These are phyloP conservation scores for Hanleya hanleyi DNA, from an alignment of 2,888 invertebrate species.

Conservation along the genomic window DNA sequence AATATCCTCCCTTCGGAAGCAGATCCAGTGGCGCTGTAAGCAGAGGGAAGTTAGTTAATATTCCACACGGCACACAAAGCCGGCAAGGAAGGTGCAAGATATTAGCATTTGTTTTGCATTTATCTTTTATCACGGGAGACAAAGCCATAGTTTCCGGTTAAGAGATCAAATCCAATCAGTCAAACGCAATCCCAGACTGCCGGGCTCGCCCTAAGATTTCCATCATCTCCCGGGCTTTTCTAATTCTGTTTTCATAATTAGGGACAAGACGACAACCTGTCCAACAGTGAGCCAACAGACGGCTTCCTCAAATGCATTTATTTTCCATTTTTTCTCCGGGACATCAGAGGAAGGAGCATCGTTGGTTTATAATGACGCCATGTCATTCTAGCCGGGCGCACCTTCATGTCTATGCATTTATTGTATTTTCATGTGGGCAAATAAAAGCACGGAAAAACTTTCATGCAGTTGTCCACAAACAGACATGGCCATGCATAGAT, in stretches of 20 bases:
- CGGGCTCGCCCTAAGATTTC: neutral
- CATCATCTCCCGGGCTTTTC: neutral
- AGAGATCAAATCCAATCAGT: neutral
- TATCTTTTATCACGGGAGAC: neutral
- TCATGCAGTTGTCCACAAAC: neutral
- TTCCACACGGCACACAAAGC: no score
- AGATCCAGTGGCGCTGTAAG: no score
- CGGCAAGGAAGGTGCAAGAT: no score
- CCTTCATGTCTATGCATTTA: neutral
- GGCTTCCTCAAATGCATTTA: neutral
- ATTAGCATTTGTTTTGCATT: no score
- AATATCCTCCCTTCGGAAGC: no score
- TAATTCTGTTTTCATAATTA: neutral
- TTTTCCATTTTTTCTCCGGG: neutral
- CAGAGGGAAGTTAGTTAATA: no score
- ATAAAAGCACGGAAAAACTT: neutral
- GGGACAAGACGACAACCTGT: neutral
- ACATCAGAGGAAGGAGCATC: neutral
- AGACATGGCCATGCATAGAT: neutral
- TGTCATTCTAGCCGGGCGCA: neutral
- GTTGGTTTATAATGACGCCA: neutral
- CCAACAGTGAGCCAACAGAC: neutral
- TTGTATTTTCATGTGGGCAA: neutral
- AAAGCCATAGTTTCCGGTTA: neutral
- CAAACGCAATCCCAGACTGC: neutral